Base-by-base conservation (phyloP, 2,797 vertebrate species). In the Crenichthys baileyi region DNA sequence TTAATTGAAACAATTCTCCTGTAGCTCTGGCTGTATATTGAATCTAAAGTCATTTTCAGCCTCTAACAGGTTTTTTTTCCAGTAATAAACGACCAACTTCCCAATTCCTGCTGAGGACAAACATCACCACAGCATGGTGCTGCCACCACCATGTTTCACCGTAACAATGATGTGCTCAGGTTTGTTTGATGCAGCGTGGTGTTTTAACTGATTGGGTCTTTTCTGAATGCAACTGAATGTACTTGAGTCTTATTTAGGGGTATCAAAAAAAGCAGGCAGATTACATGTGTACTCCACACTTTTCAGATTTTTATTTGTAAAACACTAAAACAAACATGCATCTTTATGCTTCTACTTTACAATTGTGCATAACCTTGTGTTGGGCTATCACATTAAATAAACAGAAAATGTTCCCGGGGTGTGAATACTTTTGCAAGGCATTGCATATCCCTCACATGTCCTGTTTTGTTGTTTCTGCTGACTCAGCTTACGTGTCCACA, bases 401-500 rank as follows among this genome's bases (percentile, higher is more conserved):
- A 26, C 22, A 70, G 11, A 24, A 44, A 70, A 70, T 15, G 12
- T 26, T 7, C 24, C 22, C 26, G 9, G 63, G 22, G 13, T 26
- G 16, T 46, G 1, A 70, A 26, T 70, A 44, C 13, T 46, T 70
- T 70, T 70, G 7, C 41, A 70, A 70, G 24, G 24, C 67, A 26
- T 12, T 46, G 22, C 24, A 68, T n/a, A 26, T n/a, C 22, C 46
- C 44, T 8, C 41, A 22, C 24, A 24, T 70, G 22, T 13, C 1
- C 13, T 6, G 22, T n/a, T 1, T 78, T 26, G 77, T 70, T n/a
- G 15, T 73, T 84, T 80, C 9, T 76, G 76, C 73, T 41, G 46
- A 78, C 63, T 73, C 36, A 72, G 73, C 24, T 0, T 41, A 53
- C 73, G 76, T 39, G 65, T 79, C 50, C 61, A 74, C 50, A 85